These are phyloP conservation scores for Psittacus erithacus DNA, from an alignment of 2,113 vertebrate species.

Conservation along the genomic window DNA sequence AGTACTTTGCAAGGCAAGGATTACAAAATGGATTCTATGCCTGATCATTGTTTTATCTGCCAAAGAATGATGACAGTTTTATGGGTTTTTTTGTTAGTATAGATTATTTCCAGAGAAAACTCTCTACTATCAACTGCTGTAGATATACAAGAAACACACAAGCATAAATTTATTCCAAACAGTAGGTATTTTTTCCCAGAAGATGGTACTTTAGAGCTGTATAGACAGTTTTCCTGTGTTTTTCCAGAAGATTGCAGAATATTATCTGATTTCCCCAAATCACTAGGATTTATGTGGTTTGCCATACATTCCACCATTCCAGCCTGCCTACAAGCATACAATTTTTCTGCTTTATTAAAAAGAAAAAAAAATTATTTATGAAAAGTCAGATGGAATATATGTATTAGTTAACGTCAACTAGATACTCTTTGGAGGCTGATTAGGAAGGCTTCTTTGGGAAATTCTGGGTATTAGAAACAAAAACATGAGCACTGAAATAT, in stretches of 20 bases:
- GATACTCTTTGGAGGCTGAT: too few relatives aligned
- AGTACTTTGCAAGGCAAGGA: background rate
- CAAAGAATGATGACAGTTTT: background rate
- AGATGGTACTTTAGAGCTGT: background rate
- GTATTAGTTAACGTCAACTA: too few relatives aligned
- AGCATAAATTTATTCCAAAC: background rate
- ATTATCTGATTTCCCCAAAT: too few relatives aligned
- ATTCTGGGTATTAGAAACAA: too few relatives aligned
- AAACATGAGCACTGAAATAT: too few relatives aligned
- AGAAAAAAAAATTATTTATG: too few relatives aligned
- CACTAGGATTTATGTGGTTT: too few relatives aligned
- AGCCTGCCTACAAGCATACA: too few relatives aligned
- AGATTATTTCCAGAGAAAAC: background rate
- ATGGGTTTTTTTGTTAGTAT: background rate
- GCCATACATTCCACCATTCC: too few relatives aligned
- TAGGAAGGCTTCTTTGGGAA: too few relatives aligned
- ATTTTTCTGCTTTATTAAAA: too few relatives aligned
- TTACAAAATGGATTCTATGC: background rate
- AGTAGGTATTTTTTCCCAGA: background rate
- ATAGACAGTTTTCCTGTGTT: background rate
- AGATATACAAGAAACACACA: background rate
- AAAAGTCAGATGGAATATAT: too few relatives aligned
- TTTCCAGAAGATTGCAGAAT: background rate
- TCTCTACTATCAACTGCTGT: background rate
- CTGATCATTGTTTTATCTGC: background rate